These are phyloP conservation scores for Pheosia tremula DNA, from an alignment of 2,888 invertebrate genomes.

Conservation along the genomic window DNA sequence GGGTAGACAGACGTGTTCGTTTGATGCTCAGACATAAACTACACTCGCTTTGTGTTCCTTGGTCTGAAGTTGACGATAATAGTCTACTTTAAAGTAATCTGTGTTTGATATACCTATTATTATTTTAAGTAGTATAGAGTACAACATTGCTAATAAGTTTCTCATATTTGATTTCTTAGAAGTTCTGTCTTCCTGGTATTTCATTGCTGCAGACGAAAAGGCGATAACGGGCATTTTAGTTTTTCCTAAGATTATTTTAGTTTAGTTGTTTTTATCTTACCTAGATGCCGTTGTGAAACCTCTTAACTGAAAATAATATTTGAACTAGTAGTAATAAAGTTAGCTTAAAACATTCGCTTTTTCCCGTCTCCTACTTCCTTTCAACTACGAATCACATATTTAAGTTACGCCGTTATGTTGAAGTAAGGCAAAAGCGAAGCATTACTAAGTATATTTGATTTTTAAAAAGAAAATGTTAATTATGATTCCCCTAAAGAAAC, in stretches of 20 bases:
- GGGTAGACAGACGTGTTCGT: slow-evolving; percentile 25
- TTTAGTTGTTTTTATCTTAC: too few relatives aligned
- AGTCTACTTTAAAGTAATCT: background rate
- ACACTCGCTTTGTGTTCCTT: slow-evolving; percentile 12
- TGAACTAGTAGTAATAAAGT: too few relatives aligned
- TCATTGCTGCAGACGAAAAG: too few relatives aligned
- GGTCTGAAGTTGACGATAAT: background rate
- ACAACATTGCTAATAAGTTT: background rate
- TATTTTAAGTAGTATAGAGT: background rate
- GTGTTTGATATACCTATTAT: background rate
- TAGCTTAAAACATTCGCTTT: too few relatives aligned
- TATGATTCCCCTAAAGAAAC: background rate
- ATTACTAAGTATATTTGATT: background rate
- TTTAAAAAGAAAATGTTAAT: background rate
- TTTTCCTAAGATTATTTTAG: too few relatives aligned
- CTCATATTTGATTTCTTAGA: background rate
- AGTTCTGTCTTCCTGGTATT: background rate
- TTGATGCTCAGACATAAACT: slow-evolving; percentile 27
- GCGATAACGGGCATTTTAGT: too few relatives aligned
- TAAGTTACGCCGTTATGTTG: too few relatives aligned
- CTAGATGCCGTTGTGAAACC: too few relatives aligned
- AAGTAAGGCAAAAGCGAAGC: background rate
- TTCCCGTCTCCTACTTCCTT: too few relatives aligned
- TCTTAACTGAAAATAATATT: too few relatives aligned
- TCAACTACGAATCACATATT: too few relatives aligned